Base-by-base conservation (phyloP, 2,797 vertebrate genomes). In the Rhadinocentrus ornatus region DNA sequence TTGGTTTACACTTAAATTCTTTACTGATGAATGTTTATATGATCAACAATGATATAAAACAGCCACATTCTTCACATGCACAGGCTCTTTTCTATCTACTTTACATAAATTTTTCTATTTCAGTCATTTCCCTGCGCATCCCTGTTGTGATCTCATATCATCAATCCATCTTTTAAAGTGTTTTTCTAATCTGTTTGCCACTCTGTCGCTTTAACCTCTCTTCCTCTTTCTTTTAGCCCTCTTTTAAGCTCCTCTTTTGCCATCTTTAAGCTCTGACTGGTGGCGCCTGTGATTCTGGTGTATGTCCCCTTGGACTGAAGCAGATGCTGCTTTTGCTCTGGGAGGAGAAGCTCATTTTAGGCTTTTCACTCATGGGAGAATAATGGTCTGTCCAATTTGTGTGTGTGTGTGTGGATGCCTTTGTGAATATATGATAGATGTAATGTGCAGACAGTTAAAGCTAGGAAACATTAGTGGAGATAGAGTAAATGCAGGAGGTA, bases 341-440 rank as follows among this genome's bases (percentile, higher is more conserved):
- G 80, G 80, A 82, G 73, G 73, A 77, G 85, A 86, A 82, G 75
- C 88, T 91, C 87, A 91, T 92, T 31, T 90, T 89, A 87, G 77
- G 63, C 69, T 83, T 77, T 81, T 83, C 72, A 71, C 81, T 88
- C 86, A 72, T 83, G 78, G 81, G 71, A 73, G 75, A 88, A 77
- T 75, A 53, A 67, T 9, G 53, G 59, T 32, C 62, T 72, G 75
- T 80, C 73, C 73, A 78, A 78, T 75, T 46, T 73, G 50, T 57
- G 55, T n/a, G 58, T 57, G 70, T 27, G 61, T 58, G 62, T 66
- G 24, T 29, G 65, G 20, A 46, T 59, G 35, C 15, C 18, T 41
- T 27, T 54, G 22, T 37, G 60, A 56, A 57, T 71, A 58, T 66
- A 59, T 81, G 74, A 89, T 66, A 63, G 80, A 88, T 81, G 83